phyloP scores from a whole-genome alignment of 2,888 invertebrate genomes.

The Leptinotarsa haldemani region DNA sequence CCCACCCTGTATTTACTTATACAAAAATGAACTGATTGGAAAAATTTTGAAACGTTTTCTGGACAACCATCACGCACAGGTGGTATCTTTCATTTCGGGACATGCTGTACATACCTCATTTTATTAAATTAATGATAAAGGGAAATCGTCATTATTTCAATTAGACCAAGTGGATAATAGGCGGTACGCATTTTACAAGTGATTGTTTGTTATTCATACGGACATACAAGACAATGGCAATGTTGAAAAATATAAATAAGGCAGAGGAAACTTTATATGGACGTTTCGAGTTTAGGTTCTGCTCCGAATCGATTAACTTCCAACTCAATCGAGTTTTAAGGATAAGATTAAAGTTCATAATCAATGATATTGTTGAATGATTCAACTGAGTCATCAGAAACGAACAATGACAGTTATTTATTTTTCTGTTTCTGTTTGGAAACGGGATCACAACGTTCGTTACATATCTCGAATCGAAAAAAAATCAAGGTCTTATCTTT shows the following conservation, averaged over 20 bases:
- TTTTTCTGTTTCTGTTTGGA: too few species aligned
- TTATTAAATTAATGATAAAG: slow-evolving; percentile 52
- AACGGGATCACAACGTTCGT: too few species aligned
- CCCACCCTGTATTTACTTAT: too few species aligned
- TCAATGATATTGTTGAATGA: neutral
- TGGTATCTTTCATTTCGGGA: neutral
- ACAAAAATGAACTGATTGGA: too few species aligned
- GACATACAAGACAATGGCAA: slow-evolving; percentile 40
- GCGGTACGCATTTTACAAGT: slow-evolving; percentile 45
- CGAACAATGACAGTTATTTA: neutral
- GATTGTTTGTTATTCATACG: slow-evolving; percentile 45
- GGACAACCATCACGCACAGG: neutral
- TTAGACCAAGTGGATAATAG: slow-evolving; percentile 56
- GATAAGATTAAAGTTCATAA: slow-evolving; percentile 8
- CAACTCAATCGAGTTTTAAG: neutral
- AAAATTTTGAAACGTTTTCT: neutral
- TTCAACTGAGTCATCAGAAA: neutral
- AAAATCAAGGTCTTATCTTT: too few species aligned
- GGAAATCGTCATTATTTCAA: slow-evolving; percentile 53
- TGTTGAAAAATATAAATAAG: slow-evolving; percentile 39
- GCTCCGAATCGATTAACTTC: slow-evolving; percentile 3
- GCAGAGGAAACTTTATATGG: slow-evolving; percentile 27
- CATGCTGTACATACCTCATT: slow-evolving; percentile 15
- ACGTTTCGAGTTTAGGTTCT: slow-evolving; percentile 5
- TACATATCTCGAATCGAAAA: too few species aligned